Evolutionary conservation across 2,797 vertebrate genomes (phyloP), one percentile per base, ranked within the genome.

Genomic region (Oreonectes daqikongensis): DNA sequence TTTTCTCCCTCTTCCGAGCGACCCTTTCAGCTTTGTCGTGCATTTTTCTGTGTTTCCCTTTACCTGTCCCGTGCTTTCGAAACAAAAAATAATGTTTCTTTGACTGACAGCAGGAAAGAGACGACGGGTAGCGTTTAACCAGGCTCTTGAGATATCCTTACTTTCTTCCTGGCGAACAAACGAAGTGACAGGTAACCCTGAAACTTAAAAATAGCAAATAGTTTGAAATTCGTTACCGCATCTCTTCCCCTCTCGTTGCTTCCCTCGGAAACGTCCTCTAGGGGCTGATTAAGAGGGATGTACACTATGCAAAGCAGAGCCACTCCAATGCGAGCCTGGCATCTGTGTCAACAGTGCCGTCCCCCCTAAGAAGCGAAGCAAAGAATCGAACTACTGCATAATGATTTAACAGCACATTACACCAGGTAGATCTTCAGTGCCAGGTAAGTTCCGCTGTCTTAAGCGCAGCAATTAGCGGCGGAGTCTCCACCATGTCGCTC

Each of bases 391-490:
- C 10, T 69, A 74, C 73, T 69, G 48, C 46, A 64, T 60, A 65
- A 78, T 73, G 71, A 90, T 90, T 90, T 88, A 88, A 91, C 88
- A 90, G 88, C 82, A 90, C 88, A 91, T 92, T 90, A 92, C 86
- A 60, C 87, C 83, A 87, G 86, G 85, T 89, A 90, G 84, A 20
- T 20, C 85, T 87, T 86, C 85, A 81, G 89, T 85, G 83, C 4
- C 85, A 82, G 79, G 85, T 64, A 84, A 82, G 69, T 82, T 87
- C 76, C 85, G 87, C 87, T 80, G 86, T 84, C 86, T 90, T 92
- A 90, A 90, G 84, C 85, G 84, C 82, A 79, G 90, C 90, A 93
- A 93, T 92, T 92, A 92, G 90, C 83, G 69, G 87, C 86, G 81
- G 87, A 85, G 82, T 87, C 84, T 86, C 79, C 83, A 83, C 84